phyloP scores from a whole-genome alignment of 1,140 invertebrate species.

The Aphelenchoides fujianensis region DNA sequence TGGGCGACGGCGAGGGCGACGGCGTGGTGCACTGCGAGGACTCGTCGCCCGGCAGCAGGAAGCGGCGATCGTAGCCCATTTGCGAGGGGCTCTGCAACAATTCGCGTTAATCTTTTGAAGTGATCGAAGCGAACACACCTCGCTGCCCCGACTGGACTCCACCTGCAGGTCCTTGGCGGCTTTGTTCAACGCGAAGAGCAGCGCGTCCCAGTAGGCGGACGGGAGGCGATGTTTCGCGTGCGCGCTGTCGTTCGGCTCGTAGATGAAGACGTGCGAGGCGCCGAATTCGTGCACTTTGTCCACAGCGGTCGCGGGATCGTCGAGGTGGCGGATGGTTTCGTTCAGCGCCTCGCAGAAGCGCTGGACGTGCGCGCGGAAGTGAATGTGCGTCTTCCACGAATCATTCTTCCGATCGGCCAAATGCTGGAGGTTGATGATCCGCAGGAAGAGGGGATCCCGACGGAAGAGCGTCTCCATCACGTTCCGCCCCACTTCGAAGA shows the following conservation, averaged over 20 bases:
- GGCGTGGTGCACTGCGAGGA: neutral
- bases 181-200: slow-evolving; percentile 41
- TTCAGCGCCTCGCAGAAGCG: slow-evolving; percentile 33
- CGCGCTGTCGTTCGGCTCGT: neutral
- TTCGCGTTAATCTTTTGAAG: too few species aligned
- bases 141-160: slow-evolving; percentile 33
- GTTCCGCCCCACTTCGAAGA: slow-evolving; percentile 30
- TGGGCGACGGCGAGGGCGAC: neutral
- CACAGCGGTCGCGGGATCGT: slow-evolving; percentile 26
- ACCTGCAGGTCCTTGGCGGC: slow-evolving; percentile 41
- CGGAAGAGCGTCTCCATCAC: slow-evolving; percentile 39
- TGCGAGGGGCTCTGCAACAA: slow-evolving; percentile 33
- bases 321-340: slow-evolving; percentile 29
- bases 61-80: slow-evolving; percentile 28
- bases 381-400: slow-evolving; percentile 24
- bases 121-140: too few species aligned
- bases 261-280: slow-evolving; percentile 17
- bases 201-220: slow-evolving; percentile 35
- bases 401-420: slow-evolving; percentile 6
- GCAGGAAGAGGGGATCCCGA: slow-evolving; percentile 26
- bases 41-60: slow-evolving; percentile 31
- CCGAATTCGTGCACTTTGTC: slow-evolving; percentile 34
- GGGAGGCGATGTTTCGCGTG: slow-evolving; percentile 15
- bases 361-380: slow-evolving; percentile 33
- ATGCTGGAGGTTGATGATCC: slow-evolving; percentile 29